Evolutionary conservation across 1,140 invertebrate genomes (phyloP).

Genomic region (Papilio dardanus): DNA sequence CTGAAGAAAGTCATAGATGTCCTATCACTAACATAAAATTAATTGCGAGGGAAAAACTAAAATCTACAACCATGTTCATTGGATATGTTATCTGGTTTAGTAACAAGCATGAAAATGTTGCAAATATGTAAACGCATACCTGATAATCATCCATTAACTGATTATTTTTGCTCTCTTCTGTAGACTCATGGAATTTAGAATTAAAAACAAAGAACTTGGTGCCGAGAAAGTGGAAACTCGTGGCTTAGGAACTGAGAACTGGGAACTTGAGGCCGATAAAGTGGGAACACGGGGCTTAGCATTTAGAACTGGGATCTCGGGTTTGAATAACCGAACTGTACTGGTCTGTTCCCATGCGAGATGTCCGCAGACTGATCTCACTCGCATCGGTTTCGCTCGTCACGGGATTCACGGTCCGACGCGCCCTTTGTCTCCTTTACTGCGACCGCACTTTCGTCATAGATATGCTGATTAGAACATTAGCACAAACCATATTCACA

Average conservation of each 20-base stretch:
- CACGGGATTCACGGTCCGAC: slow-evolving; percentile 69
- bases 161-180: slow-evolving; percentile 44
- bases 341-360: slow-evolving; percentile 9
- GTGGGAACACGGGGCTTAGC: too few relatives aligned
- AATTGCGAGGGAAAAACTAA: too few relatives aligned
- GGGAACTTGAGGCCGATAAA: not conserved
- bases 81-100: not conserved
- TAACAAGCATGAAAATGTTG: not conserved
- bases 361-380: not conserved
- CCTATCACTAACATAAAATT: too few relatives aligned
- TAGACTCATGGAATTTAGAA: not conserved
- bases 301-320: not conserved
- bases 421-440: slow-evolving; percentile 62
- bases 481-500: slow-evolving; percentile 8
- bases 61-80: not conserved
- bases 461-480: slow-evolving; percentile 35
- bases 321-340: not conserved
- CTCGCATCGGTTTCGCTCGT: slow-evolving; percentile 28
- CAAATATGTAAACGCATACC: slow-evolving; percentile 42
- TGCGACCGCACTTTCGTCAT: slow-evolving; percentile 65
- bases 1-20: too few relatives aligned
- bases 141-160: slow-evolving; percentile 68
- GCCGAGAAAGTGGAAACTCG: not conserved
- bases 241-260: not conserved
- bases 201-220: not conserved